Conservation (phyloP, 2,797 vertebrate genomes). For the Hydrocynus forskahlii region DNA sequence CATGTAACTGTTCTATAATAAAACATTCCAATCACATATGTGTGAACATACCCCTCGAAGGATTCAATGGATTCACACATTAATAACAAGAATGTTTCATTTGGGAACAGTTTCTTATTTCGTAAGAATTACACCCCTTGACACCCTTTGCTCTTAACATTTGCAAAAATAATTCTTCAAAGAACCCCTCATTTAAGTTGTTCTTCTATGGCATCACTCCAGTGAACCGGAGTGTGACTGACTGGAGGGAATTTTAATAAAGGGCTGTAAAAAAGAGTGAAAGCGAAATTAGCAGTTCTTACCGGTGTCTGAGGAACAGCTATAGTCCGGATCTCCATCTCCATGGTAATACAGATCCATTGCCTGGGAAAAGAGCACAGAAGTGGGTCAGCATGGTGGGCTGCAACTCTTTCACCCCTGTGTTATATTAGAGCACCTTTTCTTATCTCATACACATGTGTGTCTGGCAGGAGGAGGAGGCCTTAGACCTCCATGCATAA, state of each 20-base stretch:
- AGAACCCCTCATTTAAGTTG: not conserved
- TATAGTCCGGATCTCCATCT: constrained; percentile 78
- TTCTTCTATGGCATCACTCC: not conserved
- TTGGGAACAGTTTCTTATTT: too few species aligned
- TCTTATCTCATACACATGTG: not conserved
- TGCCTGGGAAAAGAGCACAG: constrained; percentile 66
- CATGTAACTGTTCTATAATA: too few species aligned
- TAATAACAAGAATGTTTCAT: too few species aligned
- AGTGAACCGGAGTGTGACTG: not conserved
- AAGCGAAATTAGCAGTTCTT: constrained; percentile 61
- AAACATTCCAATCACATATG: too few species aligned
- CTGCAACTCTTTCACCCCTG: not conserved
- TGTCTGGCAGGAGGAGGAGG: not conserved
- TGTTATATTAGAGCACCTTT: not conserved
- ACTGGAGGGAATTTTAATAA: constrained; percentile 4
- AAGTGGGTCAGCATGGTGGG: constrained; percentile 34
- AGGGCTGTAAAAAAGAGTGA: constrained; percentile 15
- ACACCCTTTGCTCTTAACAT: too few species aligned
- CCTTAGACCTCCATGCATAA: not conserved
- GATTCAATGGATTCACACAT: too few species aligned
- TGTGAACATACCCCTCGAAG: too few species aligned
- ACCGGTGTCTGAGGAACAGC: constrained; percentile 78
- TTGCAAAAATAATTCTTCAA: not conserved
- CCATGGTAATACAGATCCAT: constrained; percentile 83
- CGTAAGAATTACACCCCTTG: not conserved